phyloP scores from a whole-genome alignment of 1,140 invertebrate genomes.

The Oreohelix idahoensis region DNA sequence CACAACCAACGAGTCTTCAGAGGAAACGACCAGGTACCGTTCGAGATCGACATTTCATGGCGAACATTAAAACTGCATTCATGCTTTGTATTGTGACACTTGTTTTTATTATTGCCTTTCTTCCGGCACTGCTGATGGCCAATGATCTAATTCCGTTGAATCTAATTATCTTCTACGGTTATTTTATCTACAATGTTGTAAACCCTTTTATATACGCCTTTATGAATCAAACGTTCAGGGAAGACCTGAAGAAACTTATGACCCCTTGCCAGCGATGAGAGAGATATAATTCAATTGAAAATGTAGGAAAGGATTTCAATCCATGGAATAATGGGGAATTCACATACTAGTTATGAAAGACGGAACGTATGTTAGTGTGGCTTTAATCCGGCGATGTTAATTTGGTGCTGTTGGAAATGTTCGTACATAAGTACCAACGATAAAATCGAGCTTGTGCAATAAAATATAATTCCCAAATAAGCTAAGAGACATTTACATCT shows the following conservation, averaged over 20 bases:
- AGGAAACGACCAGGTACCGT: conserved; percentile 33
- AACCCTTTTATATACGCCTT: conserved; percentile 51
- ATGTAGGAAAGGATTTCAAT: too few species aligned
- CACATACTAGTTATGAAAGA: too few species aligned
- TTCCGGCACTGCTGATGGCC: conserved; percentile 55
- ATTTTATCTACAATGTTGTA: conserved; percentile 62
- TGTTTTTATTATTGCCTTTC: conserved; percentile 56
- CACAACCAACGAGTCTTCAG: neutral
- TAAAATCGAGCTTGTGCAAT: too few species aligned
- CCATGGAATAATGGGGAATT: too few species aligned
- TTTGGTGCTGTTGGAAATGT: too few species aligned
- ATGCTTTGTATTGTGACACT: conserved; percentile 61
- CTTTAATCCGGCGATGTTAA: too few species aligned
- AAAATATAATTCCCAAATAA: too few species aligned
- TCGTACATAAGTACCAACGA: too few species aligned
- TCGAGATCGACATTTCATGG: conserved; percentile 46
- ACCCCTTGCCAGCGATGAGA: too few species aligned
- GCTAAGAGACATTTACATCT: too few species aligned
- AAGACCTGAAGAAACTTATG: conserved; percentile 54
- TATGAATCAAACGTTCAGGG: conserved; percentile 54
- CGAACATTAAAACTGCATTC: conserved; percentile 56
- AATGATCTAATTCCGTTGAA: conserved; percentile 49
- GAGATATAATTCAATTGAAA: too few species aligned
- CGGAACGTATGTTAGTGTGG: too few species aligned
- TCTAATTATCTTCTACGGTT: conserved; percentile 55